Evolutionary conservation across 2,113 vertebrate genomes (phyloP), one percentile per base, ranked within the genome.

Genomic region (Phylloscopus whistleri): DNA sequence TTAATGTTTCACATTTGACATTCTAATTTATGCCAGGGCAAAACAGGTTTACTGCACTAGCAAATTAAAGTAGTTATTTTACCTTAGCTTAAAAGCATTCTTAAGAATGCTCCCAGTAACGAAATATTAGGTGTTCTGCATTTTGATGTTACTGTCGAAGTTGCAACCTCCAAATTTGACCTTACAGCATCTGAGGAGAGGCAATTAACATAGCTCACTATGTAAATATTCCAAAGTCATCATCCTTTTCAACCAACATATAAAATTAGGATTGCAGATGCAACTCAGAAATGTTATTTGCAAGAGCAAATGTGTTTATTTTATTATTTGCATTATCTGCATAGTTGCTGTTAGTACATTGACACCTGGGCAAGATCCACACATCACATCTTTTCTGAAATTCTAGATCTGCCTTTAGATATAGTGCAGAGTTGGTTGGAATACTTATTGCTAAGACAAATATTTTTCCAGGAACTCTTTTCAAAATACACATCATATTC

Each of bases 121-220:
- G 27, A 91, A 93, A 83, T 76, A 83, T 52, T 44, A 26, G 43
- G 13, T 30, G 11, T 75, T 72, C 51, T 66, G 31, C 37, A 55
- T 95, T 91, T 91, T n/a, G 11, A 6, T 23, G 13, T 49, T 37
- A 69, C 28, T 27, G 17, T 73, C 62, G 68, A 53, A 95, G 43
- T 43, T 66, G 31, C 70, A 94, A 63, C 87, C 67, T 95, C 89
- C 77, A 93, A 91, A 92, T 79, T 3, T 84, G 84, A 93, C 93
- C 67, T 96, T 51, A 73, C 4, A 76, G 41, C n/a, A 56, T 63
- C 35, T 77, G 51, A 93, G 55, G 37, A 85, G 53, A 82, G n/a
- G 70, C 27, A 39, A 93, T 89, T 91, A 91, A 43, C 74, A 85
- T 27, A 85, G 30, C 35, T 95, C 16, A 27, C 46, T 67, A 51